Conservation (phyloP, 1,140 invertebrate genomes). For the Contarinia nasturtii region DNA sequence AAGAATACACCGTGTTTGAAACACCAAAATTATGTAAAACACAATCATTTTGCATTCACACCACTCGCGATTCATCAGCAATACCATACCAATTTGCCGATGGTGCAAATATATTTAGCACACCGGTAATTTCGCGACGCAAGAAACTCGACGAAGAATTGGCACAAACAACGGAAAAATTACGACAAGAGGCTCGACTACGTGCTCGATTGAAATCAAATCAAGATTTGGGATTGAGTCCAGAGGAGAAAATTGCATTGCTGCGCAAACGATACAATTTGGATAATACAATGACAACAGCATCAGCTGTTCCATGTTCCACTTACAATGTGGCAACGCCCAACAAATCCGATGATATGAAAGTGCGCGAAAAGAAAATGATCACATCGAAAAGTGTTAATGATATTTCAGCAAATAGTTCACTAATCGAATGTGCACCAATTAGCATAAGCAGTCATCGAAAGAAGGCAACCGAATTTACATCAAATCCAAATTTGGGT, state of each 20-base stretch:
- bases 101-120: constrained; percentile 20
- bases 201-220: constrained; percentile 49
- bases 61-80: not conserved
- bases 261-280: constrained; percentile 20
- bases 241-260: constrained; percentile 41
- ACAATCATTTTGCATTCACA: constrained; percentile 3
- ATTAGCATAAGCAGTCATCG: not conserved
- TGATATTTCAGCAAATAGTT: constrained; percentile 15
- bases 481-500: constrained; percentile 37
- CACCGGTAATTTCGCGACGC: constrained; percentile 27
- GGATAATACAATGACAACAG: constrained; percentile 8
- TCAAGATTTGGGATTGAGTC: constrained; percentile 49
- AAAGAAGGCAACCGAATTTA: constrained; percentile 14
- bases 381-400: constrained; percentile 23
- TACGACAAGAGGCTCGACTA: constrained; percentile 42
- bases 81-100: not conserved
- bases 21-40: constrained; percentile 1
- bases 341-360: constrained; percentile 7
- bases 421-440: not conserved
- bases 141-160: constrained; percentile 27
- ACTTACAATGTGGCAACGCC: not conserved
- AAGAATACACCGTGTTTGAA: not conserved
- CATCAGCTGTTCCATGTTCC: not conserved
- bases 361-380: constrained; percentile 17
- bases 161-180: constrained; percentile 31